Conservation (phyloP, 2,797 vertebrate species). For the Mus spretus region DNA sequence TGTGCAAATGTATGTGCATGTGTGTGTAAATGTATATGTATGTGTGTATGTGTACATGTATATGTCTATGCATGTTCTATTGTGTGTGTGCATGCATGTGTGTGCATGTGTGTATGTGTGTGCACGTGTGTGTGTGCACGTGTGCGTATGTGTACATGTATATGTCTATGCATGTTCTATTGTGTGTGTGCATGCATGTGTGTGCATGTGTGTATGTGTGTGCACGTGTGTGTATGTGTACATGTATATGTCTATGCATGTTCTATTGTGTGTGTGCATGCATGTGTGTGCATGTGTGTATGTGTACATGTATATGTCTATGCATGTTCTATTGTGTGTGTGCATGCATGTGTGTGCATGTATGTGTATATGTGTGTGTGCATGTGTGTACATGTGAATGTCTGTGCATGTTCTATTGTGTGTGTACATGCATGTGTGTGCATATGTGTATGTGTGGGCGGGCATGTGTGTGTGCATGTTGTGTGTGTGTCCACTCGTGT, state of each 20-base stretch:
- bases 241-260: background rate
- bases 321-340: no score
- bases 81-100: no score
- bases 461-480: background rate
- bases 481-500: no score
- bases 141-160: background rate
- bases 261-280: no score
- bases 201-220: background rate
- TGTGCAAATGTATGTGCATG: background rate
- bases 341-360: no score
- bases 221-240: background rate
- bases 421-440: no score
- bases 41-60: background rate
- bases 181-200: no score
- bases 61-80: no score
- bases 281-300: background rate
- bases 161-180: no score
- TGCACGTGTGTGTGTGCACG: background rate
- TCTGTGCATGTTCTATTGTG: no score
- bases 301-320: no score
- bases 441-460: background rate
- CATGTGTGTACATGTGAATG: background rate
- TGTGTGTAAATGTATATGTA: no score
- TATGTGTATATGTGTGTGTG: background rate
- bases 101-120: background rate